A percentile compares a stretch with the other conserved stretches of the same genome.
Evolutionary conservation across 2,113 vertebrate genomes (phyloP).

Genomic region (Ictalurus furcatus): DNA sequence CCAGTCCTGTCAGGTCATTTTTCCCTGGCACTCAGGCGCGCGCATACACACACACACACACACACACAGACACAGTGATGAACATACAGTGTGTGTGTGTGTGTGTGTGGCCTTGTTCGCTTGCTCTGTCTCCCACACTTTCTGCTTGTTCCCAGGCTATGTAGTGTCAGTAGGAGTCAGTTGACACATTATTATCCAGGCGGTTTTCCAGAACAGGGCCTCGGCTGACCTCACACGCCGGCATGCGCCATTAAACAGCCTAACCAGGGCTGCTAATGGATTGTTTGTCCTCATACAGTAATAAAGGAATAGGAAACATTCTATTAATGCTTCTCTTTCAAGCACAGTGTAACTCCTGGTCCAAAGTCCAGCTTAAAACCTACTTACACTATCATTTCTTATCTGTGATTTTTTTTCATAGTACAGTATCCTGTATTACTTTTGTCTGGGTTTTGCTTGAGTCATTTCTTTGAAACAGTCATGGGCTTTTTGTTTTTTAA

Average conservation of each 20-base stretch:
- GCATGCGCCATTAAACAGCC: constrained; percentile 21
- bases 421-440: neutral
- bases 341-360: neutral
- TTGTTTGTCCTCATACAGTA: constrained; percentile 21
- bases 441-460: neutral
- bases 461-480: neutral
- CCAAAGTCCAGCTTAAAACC: constrained; percentile 3
- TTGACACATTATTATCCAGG: constrained; percentile 18
- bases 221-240: constrained; percentile 23
- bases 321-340: constrained; percentile 12
- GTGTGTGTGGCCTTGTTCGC: constrained; percentile 8
- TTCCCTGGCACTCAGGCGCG: neutral
- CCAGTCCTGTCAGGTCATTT: neutral
- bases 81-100: neutral
- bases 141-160: constrained; percentile 27
- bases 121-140: neutral
- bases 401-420: neutral
- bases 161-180: constrained; percentile 1
- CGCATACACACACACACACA: neutral
- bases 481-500: neutral
- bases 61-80: neutral
- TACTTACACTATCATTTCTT: too few species aligned
- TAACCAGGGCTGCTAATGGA: neutral
- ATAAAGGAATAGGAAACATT: constrained; percentile 10
- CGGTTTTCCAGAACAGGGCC: constrained; percentile 17